Conservation (phyloP, 2,797 vertebrate genomes). For the Falco novaeseelandiae region DNA sequence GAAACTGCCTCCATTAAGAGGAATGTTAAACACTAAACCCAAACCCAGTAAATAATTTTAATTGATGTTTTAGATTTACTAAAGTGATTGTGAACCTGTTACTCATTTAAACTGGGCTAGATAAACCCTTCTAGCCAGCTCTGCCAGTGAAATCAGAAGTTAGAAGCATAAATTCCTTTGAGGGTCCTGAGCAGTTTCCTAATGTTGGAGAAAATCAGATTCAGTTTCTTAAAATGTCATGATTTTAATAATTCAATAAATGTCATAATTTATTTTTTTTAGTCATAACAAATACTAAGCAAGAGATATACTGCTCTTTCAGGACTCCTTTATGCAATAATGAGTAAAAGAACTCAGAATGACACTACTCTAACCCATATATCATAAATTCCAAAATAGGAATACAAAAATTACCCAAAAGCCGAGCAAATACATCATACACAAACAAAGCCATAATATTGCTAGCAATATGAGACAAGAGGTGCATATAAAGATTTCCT, state of each 20-base stretch:
- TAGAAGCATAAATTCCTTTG: background rate
- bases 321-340: background rate
- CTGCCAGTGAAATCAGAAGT: background rate
- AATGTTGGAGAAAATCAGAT: background rate
- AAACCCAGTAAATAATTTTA: background rate
- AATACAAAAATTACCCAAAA: slow-evolving; percentile 4
- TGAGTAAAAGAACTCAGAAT: background rate
- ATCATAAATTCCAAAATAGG: background rate
- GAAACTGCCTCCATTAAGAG: background rate
- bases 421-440: background rate
- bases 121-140: background rate
- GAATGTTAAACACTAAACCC: background rate
- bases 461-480: background rate
- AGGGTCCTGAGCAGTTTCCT: background rate
- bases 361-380: background rate
- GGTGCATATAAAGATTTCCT: slow-evolving; percentile 19
- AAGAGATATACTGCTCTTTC: background rate
- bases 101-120: background rate
- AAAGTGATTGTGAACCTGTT: background rate
- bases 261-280: background rate
- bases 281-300: background rate
- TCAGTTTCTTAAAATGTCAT: slow-evolving; percentile 1
- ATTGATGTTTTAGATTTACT: background rate
- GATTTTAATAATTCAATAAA: slow-evolving; percentile 6
- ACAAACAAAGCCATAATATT: background rate